Base-by-base conservation (phyloP, 2,797 vertebrate genomes). In the Pseudomugil tenellus region DNA sequence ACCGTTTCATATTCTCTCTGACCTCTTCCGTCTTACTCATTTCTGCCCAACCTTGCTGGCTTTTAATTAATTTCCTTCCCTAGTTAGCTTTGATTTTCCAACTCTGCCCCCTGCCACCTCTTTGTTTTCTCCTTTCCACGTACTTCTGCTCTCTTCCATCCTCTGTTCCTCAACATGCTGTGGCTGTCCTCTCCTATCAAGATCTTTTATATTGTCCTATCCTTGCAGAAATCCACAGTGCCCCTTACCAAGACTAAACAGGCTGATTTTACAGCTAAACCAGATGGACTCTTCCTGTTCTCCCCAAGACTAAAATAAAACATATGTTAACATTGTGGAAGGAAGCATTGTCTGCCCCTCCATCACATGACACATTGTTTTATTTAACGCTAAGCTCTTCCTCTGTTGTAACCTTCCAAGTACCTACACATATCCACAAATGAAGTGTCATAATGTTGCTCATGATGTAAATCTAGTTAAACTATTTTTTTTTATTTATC, bases 301-400 rank as follows among this genome's bases (percentile, higher is more conserved):
- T 81, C 49, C 55, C 52, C 62, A 64, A 68, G 79, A 76, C 74
- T 72, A 74, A 80, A 83, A 86, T 72, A 79, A 82, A 64, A 81
- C 60, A 71, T 28, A 72, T 80, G 81, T 83, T 58, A 67, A 76
- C 77, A 72, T 86, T 72, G 67, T 52, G 37, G 67, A 71, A 77
- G 57, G 79, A 71, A 68, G 63, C 48, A 14, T 74, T 66, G 28
- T 63, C 39, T 77, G 60, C 21, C 54, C 71, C 39, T 26, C 70
- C 58, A n/a, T 72, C 70, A 70, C 75, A 87, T 83, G 69, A 58
- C 78, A 69, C 62, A 60, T 67, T 93, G 78, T 88, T 90, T 92
- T 85, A 91, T 90, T 91, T 83, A 92, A 80, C 80, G 62, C 41
- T 8, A 48, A 84, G 76, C 76, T n/a, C n/a, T n/a, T n/a, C n/a